Evolutionary conservation across 2,113 vertebrate genomes (phyloP).

Genomic region (Cettia cetti): DNA sequence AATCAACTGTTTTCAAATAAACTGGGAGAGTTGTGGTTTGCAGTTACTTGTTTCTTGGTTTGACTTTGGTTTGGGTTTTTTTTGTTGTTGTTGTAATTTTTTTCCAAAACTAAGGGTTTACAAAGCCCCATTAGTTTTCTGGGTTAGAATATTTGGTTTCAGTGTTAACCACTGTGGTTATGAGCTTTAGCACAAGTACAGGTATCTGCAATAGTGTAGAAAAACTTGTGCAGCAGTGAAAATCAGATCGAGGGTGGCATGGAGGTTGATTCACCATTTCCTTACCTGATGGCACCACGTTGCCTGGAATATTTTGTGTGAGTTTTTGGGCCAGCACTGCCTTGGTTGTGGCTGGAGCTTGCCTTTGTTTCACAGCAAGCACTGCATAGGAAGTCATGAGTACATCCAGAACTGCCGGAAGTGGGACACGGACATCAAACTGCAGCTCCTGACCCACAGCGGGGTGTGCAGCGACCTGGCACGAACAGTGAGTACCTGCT

Average conservation of each 20-base stretch:
- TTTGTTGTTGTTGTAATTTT: neutral
- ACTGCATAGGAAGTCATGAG: constrained; percentile 95
- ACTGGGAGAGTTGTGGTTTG: neutral
- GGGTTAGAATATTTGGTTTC: neutral
- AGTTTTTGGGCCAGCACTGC: neutral
- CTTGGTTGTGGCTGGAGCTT: neutral
- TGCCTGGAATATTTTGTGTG: neutral
- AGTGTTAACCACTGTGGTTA: neutral
- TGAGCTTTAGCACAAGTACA: neutral
- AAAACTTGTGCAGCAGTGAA: neutral
- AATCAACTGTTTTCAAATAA: neutral
- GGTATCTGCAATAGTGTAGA: neutral
- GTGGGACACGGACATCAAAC: constrained; percentile 93
- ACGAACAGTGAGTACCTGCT: constrained; percentile 81
- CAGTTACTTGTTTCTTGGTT: neutral
- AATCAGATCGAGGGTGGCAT: fast-evolving
- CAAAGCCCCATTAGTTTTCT: neutral
- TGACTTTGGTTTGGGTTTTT: neutral
- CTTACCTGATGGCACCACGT: neutral
- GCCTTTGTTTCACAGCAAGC: constrained; percentile 80
- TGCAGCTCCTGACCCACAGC: constrained; percentile 85
- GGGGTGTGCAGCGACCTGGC: constrained; percentile 86
- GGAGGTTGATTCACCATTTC: neutral
- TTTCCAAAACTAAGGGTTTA: neutral
- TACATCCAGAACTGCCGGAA: constrained; percentile 97